Evolutionary conservation across 2,797 vertebrate genomes (phyloP), one percentile per base, ranked within the genome.

Genomic region (Acanthurus tractus): DNA sequence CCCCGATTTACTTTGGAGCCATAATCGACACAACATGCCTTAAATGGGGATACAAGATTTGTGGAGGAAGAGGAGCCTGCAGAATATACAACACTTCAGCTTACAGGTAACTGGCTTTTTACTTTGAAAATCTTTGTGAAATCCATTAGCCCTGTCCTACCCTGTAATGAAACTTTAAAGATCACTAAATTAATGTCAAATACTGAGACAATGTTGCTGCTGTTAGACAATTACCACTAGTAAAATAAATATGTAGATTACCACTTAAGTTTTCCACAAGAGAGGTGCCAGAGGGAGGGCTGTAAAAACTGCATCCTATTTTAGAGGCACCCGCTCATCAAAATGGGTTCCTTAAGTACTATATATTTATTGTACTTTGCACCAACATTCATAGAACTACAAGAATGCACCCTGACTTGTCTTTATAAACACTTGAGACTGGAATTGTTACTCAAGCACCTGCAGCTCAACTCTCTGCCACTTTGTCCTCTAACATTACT

Each of bases 1-100:
- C 96, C 8, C 98, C 98, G 1, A 96, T 99, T 84, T 99, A 98
- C 85, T 99, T 97, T 78, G 98, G 98, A 56, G 96, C 96, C 55
- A 80, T 98, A 74, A 97, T 99, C 50, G 97, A 99, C 52, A 89
- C 87, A 72, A 95, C 97, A 1, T 99, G 97, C 85, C 88, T 99
- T 78, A 98, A 96, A 86, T 99, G 98, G 98, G 96, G 96, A 10
- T 89, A 90, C 70, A 97, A 94, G 76, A 89, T 20, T 36, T 97
- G 96, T 73, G 97, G 97, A 6, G 94, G 92, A 49, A 91, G 81
- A 93, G 98, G 97, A n/a, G 94, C 96, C 5, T 99, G 98, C 76
- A 93, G 97, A 18, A 89, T 97, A 36, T 99, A 99, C 0, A 91
- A 98, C 84, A 96, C 95, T 0, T 83, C 78, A 22, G 92, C 95